Evolutionary conservation across 2,113 vertebrate genomes (phyloP).

Genomic region (Rana temporaria): DNA sequence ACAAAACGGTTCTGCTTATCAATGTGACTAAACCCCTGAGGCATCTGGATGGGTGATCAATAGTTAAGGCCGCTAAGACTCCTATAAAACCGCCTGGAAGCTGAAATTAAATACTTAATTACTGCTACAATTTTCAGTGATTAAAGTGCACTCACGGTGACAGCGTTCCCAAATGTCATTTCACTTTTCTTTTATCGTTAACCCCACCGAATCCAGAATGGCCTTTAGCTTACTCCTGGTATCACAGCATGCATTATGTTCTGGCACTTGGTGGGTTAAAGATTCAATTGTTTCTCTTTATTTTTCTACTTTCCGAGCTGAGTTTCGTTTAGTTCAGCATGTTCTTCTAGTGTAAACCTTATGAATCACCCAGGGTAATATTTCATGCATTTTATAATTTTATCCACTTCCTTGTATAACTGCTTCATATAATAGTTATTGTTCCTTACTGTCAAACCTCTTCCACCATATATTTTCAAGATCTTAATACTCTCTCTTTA

Average conservation of each 20-base stretch:
- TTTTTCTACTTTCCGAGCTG: neutral
- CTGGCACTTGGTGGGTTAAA: neutral
- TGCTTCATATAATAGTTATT: neutral
- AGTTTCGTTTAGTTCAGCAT: neutral
- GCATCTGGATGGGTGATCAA: constrained; percentile 42
- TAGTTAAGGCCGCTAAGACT: constrained; percentile 44
- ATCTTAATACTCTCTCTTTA: too few species aligned
- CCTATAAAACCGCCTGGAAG: constrained; percentile 47
- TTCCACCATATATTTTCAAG: too few species aligned
- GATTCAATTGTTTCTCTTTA: too few species aligned
- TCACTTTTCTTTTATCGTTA: constrained; percentile 43
- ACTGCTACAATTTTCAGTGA: constrained; percentile 46
- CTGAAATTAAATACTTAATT: constrained; percentile 54
- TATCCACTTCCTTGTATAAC: neutral
- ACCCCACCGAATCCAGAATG: constrained; percentile 1
- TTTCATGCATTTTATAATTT: neutral
- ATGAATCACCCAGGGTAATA: neutral
- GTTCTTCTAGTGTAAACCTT: neutral
- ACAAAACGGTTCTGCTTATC: constrained; percentile 35
- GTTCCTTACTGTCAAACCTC: too few species aligned
- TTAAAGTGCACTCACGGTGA: constrained; percentile 46
- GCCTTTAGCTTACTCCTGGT: neutral
- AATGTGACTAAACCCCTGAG: constrained; percentile 20
- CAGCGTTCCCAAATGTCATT: constrained; percentile 43
- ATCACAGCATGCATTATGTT: neutral